These are phyloP conservation scores for Zapus hudsonius DNA, from an alignment of 2,113 vertebrate species.

Conservation along the genomic window DNA sequence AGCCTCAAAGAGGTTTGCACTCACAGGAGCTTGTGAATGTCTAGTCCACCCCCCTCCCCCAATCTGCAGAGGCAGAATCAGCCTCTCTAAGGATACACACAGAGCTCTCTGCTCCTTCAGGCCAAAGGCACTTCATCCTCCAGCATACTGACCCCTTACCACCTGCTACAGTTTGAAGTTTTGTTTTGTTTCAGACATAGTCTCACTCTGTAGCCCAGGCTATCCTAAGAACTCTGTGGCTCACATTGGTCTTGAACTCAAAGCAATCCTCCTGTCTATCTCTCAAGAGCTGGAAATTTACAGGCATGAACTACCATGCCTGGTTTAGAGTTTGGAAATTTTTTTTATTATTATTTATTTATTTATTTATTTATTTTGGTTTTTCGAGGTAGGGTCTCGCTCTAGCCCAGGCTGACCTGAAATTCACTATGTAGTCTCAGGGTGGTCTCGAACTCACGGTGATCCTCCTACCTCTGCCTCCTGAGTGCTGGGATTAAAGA, in stretches of 20 bases:
- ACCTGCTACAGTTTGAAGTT: background rate
- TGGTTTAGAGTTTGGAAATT: background rate
- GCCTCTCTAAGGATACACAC: background rate
- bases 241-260: background rate
- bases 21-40: background rate
- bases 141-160: background rate
- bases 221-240: background rate
- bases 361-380: no score
- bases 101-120: no score
- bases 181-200: background rate
- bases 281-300: background rate
- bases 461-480: no score
- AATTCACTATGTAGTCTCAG: no score
- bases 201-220: background rate
- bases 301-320: background rate
- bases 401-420: no score
- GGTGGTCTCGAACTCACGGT: no score
- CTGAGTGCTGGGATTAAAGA: no score
- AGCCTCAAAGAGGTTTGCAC: no score
- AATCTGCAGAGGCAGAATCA: background rate
- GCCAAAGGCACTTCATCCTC: no score
- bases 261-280: background rate
- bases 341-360: background rate
- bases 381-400: no score
- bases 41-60: background rate